Evolutionary conservation across 2,888 invertebrate genomes (phyloP), one percentile per base, ranked within the genome.

Genomic region (Sialis lutaria): DNA sequence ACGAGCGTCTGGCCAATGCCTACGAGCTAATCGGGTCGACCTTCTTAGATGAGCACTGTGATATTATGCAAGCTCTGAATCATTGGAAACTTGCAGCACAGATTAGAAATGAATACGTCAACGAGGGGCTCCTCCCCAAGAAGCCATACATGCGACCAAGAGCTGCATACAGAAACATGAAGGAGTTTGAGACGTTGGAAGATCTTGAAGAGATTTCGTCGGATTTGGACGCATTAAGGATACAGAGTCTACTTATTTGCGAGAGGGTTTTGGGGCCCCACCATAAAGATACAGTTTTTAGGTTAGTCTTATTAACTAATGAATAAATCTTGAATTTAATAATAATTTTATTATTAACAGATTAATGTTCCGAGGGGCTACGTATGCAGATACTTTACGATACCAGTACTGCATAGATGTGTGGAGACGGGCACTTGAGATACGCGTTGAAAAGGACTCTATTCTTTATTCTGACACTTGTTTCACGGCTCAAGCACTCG

Each of bases 21-120:
- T 79, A 85, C 62, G 92, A 93, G 66, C 68, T 93, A 55, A 79
- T 92, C 61, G 91, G 86, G 2, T 77, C 89, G 13, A 89, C 91
- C 48, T 88, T 82, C 67, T 71, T 92, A 45, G 90, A 92, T 64
- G 90, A 90, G 64, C 81, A 83, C 63, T 82, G 83, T 65, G 86
- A 89, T 64, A 74, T 76, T 7, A 64, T 70, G 50, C 74, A 74
- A 35, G 82, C 87, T 49, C 66, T 87, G 48, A 67, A 73, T 49
- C 79, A 83, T 57, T 92, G 92, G 92, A 75, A 79, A 45, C 74
- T 75, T 56, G 90, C 86, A n/a, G 75, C 81, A 56, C 65, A 65
- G n/a, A 72, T 84, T 46, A 67, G 85, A 47, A 64, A 68, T 40
- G 63, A 53, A 30, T 51, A 55, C 50, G 49, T 31, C 30, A 10